These are phyloP conservation scores for Pemphredon lugubris DNA, from an alignment of 2,888 invertebrate genomes.

Conservation along the genomic window DNA sequence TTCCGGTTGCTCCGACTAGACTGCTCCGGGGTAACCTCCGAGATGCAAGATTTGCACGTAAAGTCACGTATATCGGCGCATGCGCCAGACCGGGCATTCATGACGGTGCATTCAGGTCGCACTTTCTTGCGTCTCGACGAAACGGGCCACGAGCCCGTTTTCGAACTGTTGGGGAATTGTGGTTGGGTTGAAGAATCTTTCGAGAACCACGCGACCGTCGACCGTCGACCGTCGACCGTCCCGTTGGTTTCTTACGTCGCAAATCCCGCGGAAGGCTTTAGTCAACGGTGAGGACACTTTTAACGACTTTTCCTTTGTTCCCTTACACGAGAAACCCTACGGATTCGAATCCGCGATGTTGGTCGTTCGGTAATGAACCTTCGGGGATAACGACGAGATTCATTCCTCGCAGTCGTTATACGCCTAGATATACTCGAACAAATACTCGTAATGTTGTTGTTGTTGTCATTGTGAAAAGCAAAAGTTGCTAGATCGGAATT, in stretches of 20 bases:
- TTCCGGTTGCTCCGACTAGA: slow-evolving; percentile 53
- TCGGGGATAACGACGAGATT: too few species aligned
- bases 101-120: slow-evolving; percentile 35
- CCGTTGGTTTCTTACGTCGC: slow-evolving; percentile 20
- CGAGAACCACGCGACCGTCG: too few species aligned
- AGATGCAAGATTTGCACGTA: slow-evolving; percentile 31
- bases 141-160: slow-evolving; percentile 53
- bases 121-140: slow-evolving; percentile 43
- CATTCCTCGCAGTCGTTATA: too few species aligned
- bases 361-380: too few species aligned
- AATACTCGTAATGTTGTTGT: too few species aligned
- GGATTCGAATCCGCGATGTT: background rate
- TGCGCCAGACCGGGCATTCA: slow-evolving; percentile 31
- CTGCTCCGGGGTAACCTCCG: slow-evolving; percentile 33
- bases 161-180: slow-evolving; percentile 46
- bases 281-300: slow-evolving; percentile 26
- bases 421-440: too few species aligned
- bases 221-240: slow-evolving; percentile 40
- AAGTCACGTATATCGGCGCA: slow-evolving; percentile 44
- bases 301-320: slow-evolving; percentile 31
- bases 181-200: slow-evolving; percentile 20
- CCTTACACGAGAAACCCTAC: background rate
- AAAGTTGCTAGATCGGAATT: too few species aligned
- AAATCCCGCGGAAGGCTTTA: background rate
- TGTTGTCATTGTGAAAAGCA: too few species aligned